phyloP scores from a whole-genome alignment of 1,140 invertebrate genomes.

The Odontomachus brunneus region DNA sequence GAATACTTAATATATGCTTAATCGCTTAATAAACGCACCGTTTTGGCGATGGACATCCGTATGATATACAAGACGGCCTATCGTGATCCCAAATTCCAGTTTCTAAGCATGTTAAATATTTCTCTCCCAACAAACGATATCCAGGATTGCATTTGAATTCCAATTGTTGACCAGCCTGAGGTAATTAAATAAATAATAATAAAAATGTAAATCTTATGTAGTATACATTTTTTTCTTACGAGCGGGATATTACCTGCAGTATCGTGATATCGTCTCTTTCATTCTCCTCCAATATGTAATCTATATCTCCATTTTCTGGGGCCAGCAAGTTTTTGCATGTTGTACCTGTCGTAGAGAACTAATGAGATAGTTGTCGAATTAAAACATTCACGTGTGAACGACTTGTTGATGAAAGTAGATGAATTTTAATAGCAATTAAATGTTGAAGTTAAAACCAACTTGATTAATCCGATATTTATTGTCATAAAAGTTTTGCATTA shows the following conservation, averaged over 20 bases:
- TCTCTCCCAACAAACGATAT: conserved; percentile 81
- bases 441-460: not conserved
- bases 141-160: conserved; percentile 84
- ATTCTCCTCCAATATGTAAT: conserved; percentile 79
- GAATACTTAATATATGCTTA: no score
- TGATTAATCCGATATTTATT: not conserved
- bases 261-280: conserved; percentile 79
- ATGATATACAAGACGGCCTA: conserved; percentile 77
- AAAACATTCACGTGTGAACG: no score
- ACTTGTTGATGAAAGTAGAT: no score
- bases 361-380: no score
- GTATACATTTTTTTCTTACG: not conserved
- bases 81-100: conserved; percentile 84
- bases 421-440: not conserved
- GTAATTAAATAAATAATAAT: conserved; percentile 40
- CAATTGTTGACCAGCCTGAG: conserved; percentile 82
- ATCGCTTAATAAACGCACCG: conserved; percentile 55
- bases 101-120: conserved; percentile 83
- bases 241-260: conserved; percentile 70
- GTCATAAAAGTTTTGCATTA: no score
- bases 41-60: conserved; percentile 75
- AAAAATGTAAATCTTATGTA: not conserved
- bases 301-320: conserved; percentile 82
- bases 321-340: conserved; percentile 83
- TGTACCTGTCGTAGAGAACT: conserved; percentile 65